A percentile compares a stretch with the other conserved stretches of the same genome.
These are phyloP conservation scores for Melinaea marsaeus DNA, from an alignment of 2,888 invertebrate species.

Conservation along the genomic window DNA sequence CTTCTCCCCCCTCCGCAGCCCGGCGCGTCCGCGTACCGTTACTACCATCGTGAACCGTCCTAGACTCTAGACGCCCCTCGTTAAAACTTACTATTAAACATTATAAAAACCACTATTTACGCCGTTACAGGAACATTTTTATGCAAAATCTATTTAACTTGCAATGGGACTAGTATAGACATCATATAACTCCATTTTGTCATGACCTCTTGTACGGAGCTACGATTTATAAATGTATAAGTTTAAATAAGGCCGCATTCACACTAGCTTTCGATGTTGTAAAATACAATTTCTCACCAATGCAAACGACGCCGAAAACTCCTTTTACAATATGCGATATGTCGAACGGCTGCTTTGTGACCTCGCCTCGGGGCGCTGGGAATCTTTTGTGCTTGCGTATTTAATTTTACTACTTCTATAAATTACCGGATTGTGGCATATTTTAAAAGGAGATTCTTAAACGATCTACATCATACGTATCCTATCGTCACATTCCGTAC, in stretches of 20 bases:
- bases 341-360: conserved; percentile 51
- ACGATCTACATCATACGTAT: conserved; percentile 38
- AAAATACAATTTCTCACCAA: conserved; percentile 59
- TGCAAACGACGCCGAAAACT: conserved; percentile 63
- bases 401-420: conserved; percentile 25
- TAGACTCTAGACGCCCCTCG: conserved; percentile 53
- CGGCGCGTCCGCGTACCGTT: conserved; percentile 42
- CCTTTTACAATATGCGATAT: conserved; percentile 64
- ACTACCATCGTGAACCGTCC: conserved; percentile 41
- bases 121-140: conserved; percentile 74
- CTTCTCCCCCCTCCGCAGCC: conserved; percentile 32
- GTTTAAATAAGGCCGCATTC: conserved; percentile 65
- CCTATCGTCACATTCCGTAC: conserved; percentile 50
- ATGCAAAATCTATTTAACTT: conserved; percentile 72
- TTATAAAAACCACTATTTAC: conserved; percentile 67
- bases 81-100: conserved; percentile 61
- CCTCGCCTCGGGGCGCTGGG: conserved; percentile 38
- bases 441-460: conserved; percentile 59
- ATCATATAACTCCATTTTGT: conserved; percentile 51
- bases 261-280: conserved; percentile 69
- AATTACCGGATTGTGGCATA: conserved; percentile 41
- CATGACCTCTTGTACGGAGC: conserved; percentile 51
- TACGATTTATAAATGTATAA: conserved; percentile 40
- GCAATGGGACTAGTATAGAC: conserved; percentile 75
- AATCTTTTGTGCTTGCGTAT: conserved; percentile 32